phyloP scores from a whole-genome alignment of 2,797 vertebrate species.

The Myiotriccus ornatus region DNA sequence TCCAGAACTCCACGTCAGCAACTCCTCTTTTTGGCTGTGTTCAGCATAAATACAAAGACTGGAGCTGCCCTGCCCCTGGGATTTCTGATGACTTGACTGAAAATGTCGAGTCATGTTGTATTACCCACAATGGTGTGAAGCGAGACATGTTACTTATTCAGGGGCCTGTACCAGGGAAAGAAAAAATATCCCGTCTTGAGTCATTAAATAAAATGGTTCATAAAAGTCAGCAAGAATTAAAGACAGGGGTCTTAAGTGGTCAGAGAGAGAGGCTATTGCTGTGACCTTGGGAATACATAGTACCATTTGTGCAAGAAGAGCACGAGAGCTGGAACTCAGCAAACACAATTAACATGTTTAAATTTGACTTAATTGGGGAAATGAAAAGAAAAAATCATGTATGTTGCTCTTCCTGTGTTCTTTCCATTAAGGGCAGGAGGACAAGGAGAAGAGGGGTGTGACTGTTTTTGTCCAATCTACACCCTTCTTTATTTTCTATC shows the following conservation, averaged over 20 bases:
- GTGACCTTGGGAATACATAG: fast-evolving
- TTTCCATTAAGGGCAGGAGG: neutral
- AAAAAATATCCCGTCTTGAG: neutral
- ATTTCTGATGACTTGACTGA: neutral
- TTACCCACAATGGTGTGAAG: neutral
- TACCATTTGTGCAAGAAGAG: neutral
- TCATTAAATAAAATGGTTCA: neutral
- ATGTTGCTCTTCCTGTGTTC: neutral
- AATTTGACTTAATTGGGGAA: fast-evolving
- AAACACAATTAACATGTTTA: neutral
- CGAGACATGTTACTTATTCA: neutral
- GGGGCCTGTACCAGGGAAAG: neutral
- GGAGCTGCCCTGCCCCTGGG: neutral
- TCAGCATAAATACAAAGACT: fast-evolving
- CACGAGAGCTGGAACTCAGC: neutral
- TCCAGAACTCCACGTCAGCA: neutral
- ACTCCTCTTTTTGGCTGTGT: neutral
- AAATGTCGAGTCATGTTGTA: neutral
- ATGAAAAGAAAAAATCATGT: neutral
- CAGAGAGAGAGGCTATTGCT: neutral
- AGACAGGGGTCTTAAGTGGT: neutral
- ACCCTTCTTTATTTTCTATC: neutral
- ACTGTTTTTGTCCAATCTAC: neutral
- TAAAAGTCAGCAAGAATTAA: neutral
- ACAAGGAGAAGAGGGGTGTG: neutral